Percentiles rank a stretch among this genome's conserved stretches.
Conservation (phyloP, 2,888 invertebrate species). For the Lepeophtheirus nordmannii region DNA sequence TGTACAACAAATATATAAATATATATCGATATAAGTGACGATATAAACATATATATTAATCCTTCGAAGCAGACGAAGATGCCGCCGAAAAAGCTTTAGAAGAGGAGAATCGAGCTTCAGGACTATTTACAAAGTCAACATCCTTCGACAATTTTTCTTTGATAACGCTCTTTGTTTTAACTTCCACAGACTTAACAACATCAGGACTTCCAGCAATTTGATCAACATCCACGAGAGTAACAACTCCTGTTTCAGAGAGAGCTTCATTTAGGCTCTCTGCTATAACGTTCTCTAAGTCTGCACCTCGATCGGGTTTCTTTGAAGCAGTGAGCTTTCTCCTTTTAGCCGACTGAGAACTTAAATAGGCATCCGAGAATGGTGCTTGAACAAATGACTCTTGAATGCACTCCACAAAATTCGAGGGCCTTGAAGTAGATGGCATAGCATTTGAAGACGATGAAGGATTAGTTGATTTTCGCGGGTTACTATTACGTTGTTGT, state of each 20-base stretch:
- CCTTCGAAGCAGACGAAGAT: too few species aligned
- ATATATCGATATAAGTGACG: too few species aligned
- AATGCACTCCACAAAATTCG: background rate
- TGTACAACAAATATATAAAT: too few species aligned
- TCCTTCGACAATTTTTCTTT: background rate
- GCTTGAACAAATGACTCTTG: slow-evolving; percentile 26
- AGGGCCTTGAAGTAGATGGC: slow-evolving; percentile 30
- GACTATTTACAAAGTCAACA: background rate
- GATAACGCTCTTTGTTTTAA: background rate
- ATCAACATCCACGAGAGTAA: background rate
- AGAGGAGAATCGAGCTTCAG: background rate
- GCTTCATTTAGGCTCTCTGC: slow-evolving; percentile 26
- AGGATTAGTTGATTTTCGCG: slow-evolving; percentile 19
- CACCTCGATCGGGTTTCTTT: slow-evolving; percentile 31
- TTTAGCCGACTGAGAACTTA: slow-evolving; percentile 74
- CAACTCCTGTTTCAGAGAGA: background rate
- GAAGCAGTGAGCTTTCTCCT: slow-evolving; percentile 55
- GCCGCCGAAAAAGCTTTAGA: background rate
- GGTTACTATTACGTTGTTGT: slow-evolving; percentile 39
- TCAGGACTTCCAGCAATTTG: background rate
- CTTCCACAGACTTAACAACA: background rate
- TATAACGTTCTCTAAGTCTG: slow-evolving; percentile 29
- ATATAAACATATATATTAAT: too few species aligned
- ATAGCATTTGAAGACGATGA: slow-evolving; percentile 36
- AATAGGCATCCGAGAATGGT: slow-evolving; percentile 73